These are phyloP conservation scores for Torymus texanus DNA, from an alignment of 2,888 invertebrate species.

Conservation along the genomic window DNA sequence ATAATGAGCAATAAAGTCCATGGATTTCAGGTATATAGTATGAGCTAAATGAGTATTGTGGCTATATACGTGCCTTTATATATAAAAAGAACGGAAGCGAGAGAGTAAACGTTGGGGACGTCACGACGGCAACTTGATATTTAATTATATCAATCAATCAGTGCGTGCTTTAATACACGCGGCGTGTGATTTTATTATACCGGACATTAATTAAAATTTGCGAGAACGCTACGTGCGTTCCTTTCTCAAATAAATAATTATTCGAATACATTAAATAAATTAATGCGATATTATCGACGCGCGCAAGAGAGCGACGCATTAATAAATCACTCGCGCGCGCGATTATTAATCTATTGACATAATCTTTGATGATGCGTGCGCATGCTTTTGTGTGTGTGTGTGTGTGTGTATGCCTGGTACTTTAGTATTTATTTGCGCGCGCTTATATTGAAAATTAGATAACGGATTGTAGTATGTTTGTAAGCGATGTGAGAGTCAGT, in stretches of 20 bases:
- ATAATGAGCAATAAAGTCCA: too few relatives aligned
- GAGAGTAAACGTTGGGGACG: too few relatives aligned
- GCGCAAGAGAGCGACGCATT: neutral
- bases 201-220: slow-evolving; percentile 33
- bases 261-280: slow-evolving; percentile 25
- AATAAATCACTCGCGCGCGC: slow-evolving; percentile 2
- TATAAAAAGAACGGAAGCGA: neutral
- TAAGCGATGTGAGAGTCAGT: too few relatives aligned
- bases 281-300: slow-evolving; percentile 17
- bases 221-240: neutral
- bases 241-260: slow-evolving; percentile 29
- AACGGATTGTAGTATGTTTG: neutral
- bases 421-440: neutral
- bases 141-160: slow-evolving; percentile 32
- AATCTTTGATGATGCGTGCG: neutral
- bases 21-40: too few relatives aligned
- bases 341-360: slow-evolving; percentile 29
- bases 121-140: neutral
- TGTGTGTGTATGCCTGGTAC: neutral
- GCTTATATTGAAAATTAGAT: neutral
- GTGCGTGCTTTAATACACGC: neutral
- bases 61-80: neutral
- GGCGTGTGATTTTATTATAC: slow-evolving; percentile 16
- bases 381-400: too few relatives aligned
- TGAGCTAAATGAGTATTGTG: too few relatives aligned